Evolutionary conservation across 92 coral and sea anemone genomes (phyloP), one percentile per base, ranked within the genome.

Genomic region (Isaurus tuberculatus): DNA sequence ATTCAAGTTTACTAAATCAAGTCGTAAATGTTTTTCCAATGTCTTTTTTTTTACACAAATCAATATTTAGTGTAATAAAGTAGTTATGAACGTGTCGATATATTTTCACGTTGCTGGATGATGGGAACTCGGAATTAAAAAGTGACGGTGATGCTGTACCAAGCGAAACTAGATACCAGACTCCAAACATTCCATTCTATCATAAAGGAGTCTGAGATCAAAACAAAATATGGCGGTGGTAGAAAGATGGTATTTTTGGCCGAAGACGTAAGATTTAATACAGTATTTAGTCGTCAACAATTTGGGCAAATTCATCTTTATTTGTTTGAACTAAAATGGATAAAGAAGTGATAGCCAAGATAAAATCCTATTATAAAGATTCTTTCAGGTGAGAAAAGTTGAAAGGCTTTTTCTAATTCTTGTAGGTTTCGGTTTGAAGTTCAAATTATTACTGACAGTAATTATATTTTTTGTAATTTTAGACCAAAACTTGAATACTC

Each of bases 291-390:
- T 25, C 26, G 26, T 10, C 11, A n/a, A 32, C 16, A 53, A 14
- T 15, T 20, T 30, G 33, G 36, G n/a, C n/a, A n/a, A n/a, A n/a
- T 4, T 31, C 9, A 11, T 22, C 23, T 58, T 77, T 23, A 1
- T 72, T 26, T 33, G 8, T 8, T 26, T 20, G 9, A 43, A 49
- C n/a, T 11, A 86, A 61, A 58, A 93, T 91, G 98, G 95, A 87
- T 57, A 82, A 70, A 51, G 89, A 89, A 22, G 93, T 55, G 22
- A 86, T 84, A 4, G 86, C 89, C 25, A 93, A 93, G 81, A 85
- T 93, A 60, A 91, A 87, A 70, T 71, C 90, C 16, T 85, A 89
- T 23, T 94, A 93, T 84, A 92, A 91, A 53, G 98, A 93, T 51
- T 92, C 90, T 22, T 89, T 93, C 74, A 90, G 98, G 98, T 93